Percentiles rank a stretch among this genome's conserved stretches.
phyloP scores from a whole-genome alignment of 2,797 vertebrate genomes.

The Chrosomus eos region DNA sequence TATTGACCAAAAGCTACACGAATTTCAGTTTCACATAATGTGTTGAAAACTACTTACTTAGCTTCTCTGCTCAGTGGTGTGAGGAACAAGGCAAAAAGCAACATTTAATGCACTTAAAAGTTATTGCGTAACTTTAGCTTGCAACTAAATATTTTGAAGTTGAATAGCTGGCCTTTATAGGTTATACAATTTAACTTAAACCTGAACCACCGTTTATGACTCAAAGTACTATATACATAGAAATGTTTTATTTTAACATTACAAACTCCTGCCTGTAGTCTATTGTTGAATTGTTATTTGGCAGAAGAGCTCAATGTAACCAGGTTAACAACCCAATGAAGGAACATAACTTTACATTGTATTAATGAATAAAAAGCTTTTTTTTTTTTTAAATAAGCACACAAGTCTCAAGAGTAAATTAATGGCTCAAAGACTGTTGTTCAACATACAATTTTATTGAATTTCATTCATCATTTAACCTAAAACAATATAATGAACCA shows the following conservation, averaged over 20 bases:
- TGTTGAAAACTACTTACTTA: not conserved
- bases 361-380: not conserved
- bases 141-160: not conserved
- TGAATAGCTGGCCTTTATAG: not conserved
- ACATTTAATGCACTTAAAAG: not conserved
- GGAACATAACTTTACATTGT: not conserved
- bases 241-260: not conserved
- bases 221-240: not conserved
- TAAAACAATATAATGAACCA: conserved; percentile 73
- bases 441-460: conserved; percentile 52
- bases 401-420: not conserved
- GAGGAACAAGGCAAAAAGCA: not conserved
- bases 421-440: not conserved
- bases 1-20: not conserved
- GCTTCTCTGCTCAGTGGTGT: not conserved
- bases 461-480: conserved; percentile 67
- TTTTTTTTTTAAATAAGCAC: not conserved
- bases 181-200: not conserved
- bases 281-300: not conserved
- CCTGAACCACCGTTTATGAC: not conserved
- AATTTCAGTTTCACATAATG: not conserved
- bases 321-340: not conserved
- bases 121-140: not conserved
- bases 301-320: not conserved
- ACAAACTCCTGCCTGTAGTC: not conserved